These are phyloP conservation scores for Pelvicachromis taeniatus DNA, from an alignment of 2,113 vertebrate genomes.

Conservation along the genomic window DNA sequence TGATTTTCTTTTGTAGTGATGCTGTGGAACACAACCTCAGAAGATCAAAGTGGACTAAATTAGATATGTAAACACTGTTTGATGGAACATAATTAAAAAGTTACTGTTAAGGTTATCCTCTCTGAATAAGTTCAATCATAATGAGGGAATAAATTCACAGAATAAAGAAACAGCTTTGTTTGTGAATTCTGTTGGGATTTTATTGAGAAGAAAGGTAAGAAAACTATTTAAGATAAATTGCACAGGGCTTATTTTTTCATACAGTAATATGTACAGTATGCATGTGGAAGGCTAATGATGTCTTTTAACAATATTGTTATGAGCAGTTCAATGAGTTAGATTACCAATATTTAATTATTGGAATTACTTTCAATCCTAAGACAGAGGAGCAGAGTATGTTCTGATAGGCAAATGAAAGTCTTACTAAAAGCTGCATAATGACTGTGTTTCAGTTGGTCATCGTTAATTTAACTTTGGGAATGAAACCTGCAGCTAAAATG, in stretches of 20 bases:
- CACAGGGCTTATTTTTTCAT: background rate
- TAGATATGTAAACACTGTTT: slow-evolving; percentile 63
- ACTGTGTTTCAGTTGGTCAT: background rate
- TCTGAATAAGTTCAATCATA: slow-evolving; percentile 68
- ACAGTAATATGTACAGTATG: background rate
- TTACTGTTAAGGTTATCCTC: slow-evolving; percentile 60
- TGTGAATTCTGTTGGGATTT: slow-evolving; percentile 43
- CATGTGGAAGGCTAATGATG: background rate
- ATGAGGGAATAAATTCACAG: slow-evolving; percentile 59
- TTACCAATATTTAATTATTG: background rate
- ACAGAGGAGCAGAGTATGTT: background rate
- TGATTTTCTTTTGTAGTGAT: slow-evolving; percentile 56
- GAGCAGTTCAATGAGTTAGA: background rate
- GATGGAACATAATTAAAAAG: slow-evolving; percentile 62
- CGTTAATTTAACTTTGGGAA: background rate
- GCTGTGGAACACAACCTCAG: slow-evolving; percentile 27
- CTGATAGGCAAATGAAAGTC: background rate
- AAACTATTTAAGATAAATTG: slow-evolving; percentile 18
- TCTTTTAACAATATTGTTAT: background rate
- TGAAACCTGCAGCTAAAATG: background rate
- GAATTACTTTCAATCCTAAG: background rate
- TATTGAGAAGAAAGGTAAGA: slow-evolving; percentile 43
- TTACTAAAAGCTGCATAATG: background rate
- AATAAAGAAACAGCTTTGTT: slow-evolving; percentile 46
- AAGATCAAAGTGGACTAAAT: slow-evolving; percentile 65